phyloP scores from a whole-genome alignment of 2,888 invertebrate species.

The Cerastoderma edule region DNA sequence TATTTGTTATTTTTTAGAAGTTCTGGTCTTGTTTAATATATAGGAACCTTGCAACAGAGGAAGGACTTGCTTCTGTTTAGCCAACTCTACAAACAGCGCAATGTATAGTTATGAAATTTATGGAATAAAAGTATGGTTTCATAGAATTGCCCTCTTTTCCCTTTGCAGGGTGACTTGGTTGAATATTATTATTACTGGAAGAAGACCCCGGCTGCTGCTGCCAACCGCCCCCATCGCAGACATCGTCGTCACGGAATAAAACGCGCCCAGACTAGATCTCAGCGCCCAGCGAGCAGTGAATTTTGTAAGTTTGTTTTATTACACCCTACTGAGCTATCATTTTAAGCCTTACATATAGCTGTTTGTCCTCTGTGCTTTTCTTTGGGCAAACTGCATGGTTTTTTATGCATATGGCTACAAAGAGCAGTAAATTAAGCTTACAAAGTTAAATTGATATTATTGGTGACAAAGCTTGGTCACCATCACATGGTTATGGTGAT shows the following conservation, averaged over 20 bases:
- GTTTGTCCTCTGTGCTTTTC: neutral
- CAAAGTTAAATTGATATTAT: neutral
- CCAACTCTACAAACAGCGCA: too few relatives aligned
- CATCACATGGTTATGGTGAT: too few relatives aligned
- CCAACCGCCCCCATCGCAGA: slow-evolving; percentile 96
- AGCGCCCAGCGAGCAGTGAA: slow-evolving; percentile 83
- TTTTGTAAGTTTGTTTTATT: slow-evolving; percentile 77
- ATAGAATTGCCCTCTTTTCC: slow-evolving; percentile 35
- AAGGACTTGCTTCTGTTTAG: too few relatives aligned
- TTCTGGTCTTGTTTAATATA: too few relatives aligned
- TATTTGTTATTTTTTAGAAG: too few relatives aligned
- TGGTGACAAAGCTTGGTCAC: neutral
- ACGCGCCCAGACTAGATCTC: slow-evolving; percentile 71
- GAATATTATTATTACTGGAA: slow-evolving; percentile 99
- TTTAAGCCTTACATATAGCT: neutral
- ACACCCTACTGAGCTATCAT: neutral
- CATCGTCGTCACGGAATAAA: slow-evolving; percentile 76
- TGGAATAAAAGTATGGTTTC: too few relatives aligned
- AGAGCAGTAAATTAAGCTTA: neutral
- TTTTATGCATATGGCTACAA: neutral
- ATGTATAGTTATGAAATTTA: too few relatives aligned
- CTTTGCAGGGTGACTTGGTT: slow-evolving; percentile 93
- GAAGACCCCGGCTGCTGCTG: slow-evolving; percentile 98
- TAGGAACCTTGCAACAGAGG: too few relatives aligned
- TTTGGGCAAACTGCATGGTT: neutral